Evolutionary conservation across 2,888 invertebrate species (phyloP).

Genomic region (Endomychus coccineus): DNA sequence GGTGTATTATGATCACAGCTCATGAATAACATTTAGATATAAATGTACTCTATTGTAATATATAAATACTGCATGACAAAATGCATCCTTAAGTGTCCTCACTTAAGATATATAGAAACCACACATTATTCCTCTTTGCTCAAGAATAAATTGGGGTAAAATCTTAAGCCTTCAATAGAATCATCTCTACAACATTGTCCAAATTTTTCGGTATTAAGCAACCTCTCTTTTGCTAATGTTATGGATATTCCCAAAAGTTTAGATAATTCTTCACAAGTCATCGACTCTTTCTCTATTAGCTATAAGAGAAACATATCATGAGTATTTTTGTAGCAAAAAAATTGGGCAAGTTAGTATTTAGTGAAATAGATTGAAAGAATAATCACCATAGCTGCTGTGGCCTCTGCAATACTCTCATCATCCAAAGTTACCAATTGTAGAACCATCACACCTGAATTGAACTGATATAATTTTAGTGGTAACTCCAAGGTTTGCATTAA

Average conservation of each 20-base stretch:
- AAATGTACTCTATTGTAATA: too few relatives aligned
- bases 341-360: too few relatives aligned
- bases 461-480: slow-evolving; percentile 71
- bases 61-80: too few relatives aligned
- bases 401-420: slow-evolving; percentile 61
- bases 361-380: background rate
- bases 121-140: background rate
- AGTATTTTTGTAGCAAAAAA: slow-evolving; percentile 14
- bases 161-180: slow-evolving; percentile 87
- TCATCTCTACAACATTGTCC: slow-evolving; percentile 92
- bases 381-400: slow-evolving; percentile 56
- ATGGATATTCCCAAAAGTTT: slow-evolving; percentile 77
- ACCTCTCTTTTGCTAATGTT: slow-evolving; percentile 80
- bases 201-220: slow-evolving; percentile 77
- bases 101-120: background rate
- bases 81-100: too few relatives aligned
- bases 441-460: slow-evolving; percentile 94
- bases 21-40: too few relatives aligned
- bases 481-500: slow-evolving; percentile 56
- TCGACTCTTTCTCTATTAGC: slow-evolving; percentile 60
- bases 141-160: slow-evolving; percentile 87
- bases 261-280: slow-evolving; percentile 84
- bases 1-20: too few relatives aligned
- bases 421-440: slow-evolving; percentile 73
- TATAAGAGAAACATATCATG: too few relatives aligned